These are phyloP conservation scores for Timandra comae DNA, from an alignment of 2,888 invertebrate species.

Conservation along the genomic window DNA sequence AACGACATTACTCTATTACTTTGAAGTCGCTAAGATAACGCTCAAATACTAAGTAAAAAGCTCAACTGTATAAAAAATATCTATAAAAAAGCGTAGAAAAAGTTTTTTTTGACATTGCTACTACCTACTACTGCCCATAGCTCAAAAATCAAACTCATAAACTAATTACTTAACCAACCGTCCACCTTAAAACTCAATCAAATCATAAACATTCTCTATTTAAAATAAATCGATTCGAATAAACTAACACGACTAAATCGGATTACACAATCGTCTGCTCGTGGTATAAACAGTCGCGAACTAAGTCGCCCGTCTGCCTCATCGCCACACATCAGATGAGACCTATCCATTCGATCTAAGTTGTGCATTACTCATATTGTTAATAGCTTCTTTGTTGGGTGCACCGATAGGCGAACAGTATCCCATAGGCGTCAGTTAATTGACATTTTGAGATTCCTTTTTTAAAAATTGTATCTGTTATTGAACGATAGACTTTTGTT, in stretches of 20 bases:
- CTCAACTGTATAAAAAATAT: no score
- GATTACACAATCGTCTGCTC: neutral
- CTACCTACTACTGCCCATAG: no score
- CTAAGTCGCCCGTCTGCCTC: slow-evolving; percentile 31
- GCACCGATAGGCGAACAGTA: slow-evolving; percentile 11
- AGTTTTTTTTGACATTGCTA: no score
- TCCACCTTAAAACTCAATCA: no score
- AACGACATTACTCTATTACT: no score
- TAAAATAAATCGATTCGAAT: no score
- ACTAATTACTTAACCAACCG: no score
- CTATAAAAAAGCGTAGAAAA: no score
- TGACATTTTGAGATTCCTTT: slow-evolving; percentile 13
- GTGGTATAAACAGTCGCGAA: slow-evolving; percentile 3
- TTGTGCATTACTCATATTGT: slow-evolving; percentile 57
- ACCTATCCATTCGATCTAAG: slow-evolving; percentile 52
- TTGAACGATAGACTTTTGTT: slow-evolving; percentile 4
- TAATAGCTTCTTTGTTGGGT: slow-evolving; percentile 58
- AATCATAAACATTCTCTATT: no score
- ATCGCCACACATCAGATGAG: slow-evolving; percentile 39
- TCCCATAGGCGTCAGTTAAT: slow-evolving; percentile 25
- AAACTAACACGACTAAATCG: slow-evolving; percentile 2
- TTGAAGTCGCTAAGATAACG: no score
- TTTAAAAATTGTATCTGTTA: slow-evolving; percentile 5
- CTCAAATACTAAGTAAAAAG: no score
- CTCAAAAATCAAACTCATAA: no score